Evolutionary conservation across 2,113 vertebrate species (phyloP).

Genomic region (Cepphus grylle): DNA sequence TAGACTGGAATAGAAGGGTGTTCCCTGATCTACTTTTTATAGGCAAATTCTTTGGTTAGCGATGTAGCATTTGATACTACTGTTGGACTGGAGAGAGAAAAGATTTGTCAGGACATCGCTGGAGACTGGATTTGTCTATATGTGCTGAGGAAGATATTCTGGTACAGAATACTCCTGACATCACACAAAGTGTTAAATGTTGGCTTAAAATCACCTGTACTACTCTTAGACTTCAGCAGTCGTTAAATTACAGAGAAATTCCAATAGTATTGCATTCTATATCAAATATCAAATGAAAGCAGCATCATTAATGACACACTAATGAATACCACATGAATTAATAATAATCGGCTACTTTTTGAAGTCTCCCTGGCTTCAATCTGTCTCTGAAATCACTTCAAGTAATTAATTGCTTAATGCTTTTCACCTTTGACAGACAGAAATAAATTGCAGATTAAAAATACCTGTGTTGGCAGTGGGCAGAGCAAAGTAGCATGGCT

Average conservation of each 20-base stretch:
- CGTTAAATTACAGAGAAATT: slow-evolving; percentile 15
- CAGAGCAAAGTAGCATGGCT: background rate
- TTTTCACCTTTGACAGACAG: slow-evolving; percentile 45
- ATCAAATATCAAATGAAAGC: slow-evolving; percentile 48
- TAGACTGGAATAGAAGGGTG: slow-evolving; percentile 27
- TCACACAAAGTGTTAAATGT: background rate
- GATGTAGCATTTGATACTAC: background rate
- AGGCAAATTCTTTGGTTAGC: background rate
- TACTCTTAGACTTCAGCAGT: background rate
- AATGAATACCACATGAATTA: slow-evolving; percentile 69
- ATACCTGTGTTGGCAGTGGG: background rate
- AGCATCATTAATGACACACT: slow-evolving; percentile 50
- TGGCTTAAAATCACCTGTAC: background rate
- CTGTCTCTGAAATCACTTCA: slow-evolving; percentile 56
- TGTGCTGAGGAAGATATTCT: background rate
- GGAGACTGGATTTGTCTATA: background rate
- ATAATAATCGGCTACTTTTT: slow-evolving; percentile 64
- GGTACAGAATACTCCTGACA: background rate
- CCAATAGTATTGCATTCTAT: background rate
- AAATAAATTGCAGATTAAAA: background rate
- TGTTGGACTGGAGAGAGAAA: background rate
- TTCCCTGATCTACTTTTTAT: slow-evolving; percentile 43
- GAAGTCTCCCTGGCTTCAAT: slow-evolving; percentile 60
- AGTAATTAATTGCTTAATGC: slow-evolving; percentile 62
- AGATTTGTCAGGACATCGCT: background rate